Conservation (phyloP, 2,113 vertebrate genomes). For the Nothobranchius kuhntae region DNA sequence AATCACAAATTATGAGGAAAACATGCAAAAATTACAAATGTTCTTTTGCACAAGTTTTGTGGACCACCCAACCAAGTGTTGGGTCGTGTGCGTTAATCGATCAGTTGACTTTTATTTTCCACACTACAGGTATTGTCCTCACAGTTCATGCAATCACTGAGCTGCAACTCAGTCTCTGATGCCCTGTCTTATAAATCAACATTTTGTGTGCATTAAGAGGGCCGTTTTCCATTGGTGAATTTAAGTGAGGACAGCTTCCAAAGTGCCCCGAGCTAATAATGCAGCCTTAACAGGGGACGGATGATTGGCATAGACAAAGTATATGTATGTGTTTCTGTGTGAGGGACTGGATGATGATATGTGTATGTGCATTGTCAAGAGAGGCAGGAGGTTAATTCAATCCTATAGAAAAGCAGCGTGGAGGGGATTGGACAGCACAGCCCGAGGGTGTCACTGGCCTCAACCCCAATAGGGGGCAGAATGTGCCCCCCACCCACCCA, state of each 20-base stretch:
- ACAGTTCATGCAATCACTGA: neutral
- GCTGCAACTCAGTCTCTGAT: conserved; percentile 7
- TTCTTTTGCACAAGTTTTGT: no score
- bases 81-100: no score
- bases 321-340: conserved; percentile 47
- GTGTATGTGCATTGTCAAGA: conserved; percentile 70
- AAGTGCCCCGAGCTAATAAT: conserved; percentile 50
- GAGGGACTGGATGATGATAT: conserved; percentile 60
- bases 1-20: no score
- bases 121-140: neutral
- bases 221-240: conserved; percentile 35
- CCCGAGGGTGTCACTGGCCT: conserved; percentile 77
- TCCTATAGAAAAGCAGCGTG: conserved; percentile 82
- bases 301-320: conserved; percentile 64
- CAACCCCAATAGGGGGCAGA: conserved; percentile 71
- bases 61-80: no score
- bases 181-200: conserved; percentile 16
- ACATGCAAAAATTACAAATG: no score
- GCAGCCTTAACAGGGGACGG: conserved; percentile 55
- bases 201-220: conserved; percentile 29
- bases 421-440: conserved; percentile 78
- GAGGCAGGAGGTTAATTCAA: conserved; percentile 81
- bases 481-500: conserved; percentile 13
- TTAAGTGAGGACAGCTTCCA: conserved; percentile 36
- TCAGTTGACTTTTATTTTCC: neutral